Conservation (phyloP, 2,113 vertebrate species). For the Chelonoidis abingdonii region DNA sequence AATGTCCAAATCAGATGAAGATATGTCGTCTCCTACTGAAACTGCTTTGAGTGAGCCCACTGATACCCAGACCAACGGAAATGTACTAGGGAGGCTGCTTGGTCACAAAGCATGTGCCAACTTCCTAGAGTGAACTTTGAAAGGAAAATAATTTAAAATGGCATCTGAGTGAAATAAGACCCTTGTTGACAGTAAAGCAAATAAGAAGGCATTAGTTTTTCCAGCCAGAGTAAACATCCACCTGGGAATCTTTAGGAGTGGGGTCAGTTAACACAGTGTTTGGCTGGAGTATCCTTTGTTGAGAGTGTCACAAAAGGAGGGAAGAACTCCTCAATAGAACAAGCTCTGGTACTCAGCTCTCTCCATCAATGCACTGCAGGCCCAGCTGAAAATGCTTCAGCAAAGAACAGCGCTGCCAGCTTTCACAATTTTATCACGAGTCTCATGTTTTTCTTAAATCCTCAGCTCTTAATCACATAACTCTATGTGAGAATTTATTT, state of each 20-base stretch:
- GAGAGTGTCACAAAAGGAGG: neutral
- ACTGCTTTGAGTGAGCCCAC: neutral
- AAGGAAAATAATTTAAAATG: neutral
- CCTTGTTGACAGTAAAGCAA: constrained; percentile 28
- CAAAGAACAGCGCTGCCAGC: neutral
- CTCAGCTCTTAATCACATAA: neutral
- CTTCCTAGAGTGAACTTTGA: constrained; percentile 1
- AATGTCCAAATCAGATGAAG: neutral
- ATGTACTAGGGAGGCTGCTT: neutral
- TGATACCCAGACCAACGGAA: neutral
- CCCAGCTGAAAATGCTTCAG: neutral
- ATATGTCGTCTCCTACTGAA: neutral
- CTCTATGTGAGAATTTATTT: neutral
- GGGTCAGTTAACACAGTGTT: neutral
- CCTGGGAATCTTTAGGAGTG: neutral
- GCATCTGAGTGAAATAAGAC: neutral
- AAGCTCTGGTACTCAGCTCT: neutral
- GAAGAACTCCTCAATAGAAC: neutral
- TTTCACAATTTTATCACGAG: neutral
- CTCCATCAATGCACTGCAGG: constrained; percentile 11
- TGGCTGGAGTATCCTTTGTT: neutral
- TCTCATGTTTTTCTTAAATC: neutral
- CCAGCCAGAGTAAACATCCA: neutral
- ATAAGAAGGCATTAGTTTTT: neutral
- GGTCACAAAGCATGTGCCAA: neutral